Percentiles rank a stretch among this genome's conserved stretches.
These are phyloP conservation scores for Platycnemis pennipes DNA, from an alignment of 2,888 invertebrate species.

Conservation along the genomic window DNA sequence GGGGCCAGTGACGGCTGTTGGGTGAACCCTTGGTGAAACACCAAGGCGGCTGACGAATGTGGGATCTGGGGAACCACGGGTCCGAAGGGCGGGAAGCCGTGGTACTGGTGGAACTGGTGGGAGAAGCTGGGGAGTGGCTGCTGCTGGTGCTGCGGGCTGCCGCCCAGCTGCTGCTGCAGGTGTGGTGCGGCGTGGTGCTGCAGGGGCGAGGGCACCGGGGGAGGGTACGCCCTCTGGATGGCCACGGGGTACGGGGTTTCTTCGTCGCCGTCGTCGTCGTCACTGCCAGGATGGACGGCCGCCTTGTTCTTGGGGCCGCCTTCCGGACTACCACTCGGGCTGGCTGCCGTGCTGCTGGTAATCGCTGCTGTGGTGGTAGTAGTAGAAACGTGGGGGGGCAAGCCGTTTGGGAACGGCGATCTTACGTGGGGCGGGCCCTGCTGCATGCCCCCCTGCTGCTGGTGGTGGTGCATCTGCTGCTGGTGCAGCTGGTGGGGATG, in stretches of 20 bases:
- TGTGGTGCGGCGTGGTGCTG: not conserved
- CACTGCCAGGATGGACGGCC: slow-evolving; percentile 28
- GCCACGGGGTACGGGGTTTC: slow-evolving; percentile 34
- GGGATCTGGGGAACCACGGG: slow-evolving; percentile 27
- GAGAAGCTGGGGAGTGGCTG: slow-evolving; percentile 45
- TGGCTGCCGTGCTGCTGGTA: slow-evolving; percentile 71
- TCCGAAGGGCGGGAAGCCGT: slow-evolving; percentile 59
- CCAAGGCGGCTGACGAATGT: slow-evolving; percentile 18
- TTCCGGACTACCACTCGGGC: slow-evolving; percentile 70
- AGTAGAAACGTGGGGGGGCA: slow-evolving; percentile 75
- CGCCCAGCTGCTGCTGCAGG: no score
- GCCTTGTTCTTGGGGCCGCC: slow-evolving; percentile 71
- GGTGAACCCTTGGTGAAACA: slow-evolving; percentile 37
- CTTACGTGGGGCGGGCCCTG: slow-evolving; percentile 78
- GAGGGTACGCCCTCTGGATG: slow-evolving; percentile 37
- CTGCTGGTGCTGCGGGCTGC: slow-evolving; percentile 15
- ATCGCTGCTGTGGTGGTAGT: slow-evolving; percentile 70
- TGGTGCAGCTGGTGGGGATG: slow-evolving; percentile 71
- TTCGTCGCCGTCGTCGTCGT: slow-evolving; percentile 3
- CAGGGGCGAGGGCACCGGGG: slow-evolving; percentile 35
- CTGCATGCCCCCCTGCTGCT: slow-evolving; percentile 80
- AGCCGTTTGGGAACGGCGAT: slow-evolving; percentile 75
- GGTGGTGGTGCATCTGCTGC: slow-evolving; percentile 76
- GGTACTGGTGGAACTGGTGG: slow-evolving; percentile 50
- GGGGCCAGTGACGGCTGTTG: slow-evolving; percentile 63